Conservation (phyloP, 2,797 vertebrate genomes). For the Phrynocephalus vlangalii region DNA sequence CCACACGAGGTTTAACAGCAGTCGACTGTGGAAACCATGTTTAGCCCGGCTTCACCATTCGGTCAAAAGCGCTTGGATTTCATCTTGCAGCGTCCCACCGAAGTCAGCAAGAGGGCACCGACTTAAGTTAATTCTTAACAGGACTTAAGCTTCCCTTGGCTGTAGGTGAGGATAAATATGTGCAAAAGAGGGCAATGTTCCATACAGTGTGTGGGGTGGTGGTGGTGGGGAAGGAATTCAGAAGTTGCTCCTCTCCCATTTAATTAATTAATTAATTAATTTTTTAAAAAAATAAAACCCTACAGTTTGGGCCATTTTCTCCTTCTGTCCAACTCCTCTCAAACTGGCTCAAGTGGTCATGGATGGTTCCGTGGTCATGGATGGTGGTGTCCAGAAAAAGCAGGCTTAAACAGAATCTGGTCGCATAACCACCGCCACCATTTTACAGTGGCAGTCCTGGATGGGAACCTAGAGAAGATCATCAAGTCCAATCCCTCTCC, state of each 20-base stretch:
- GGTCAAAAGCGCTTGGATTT: constrained; percentile 19
- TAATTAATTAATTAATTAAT: background rate
- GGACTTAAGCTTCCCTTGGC: background rate
- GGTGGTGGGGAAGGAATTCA: background rate
- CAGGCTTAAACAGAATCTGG: background rate
- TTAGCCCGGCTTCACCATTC: constrained; percentile 19
- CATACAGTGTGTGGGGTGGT: background rate
- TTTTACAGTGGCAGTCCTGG: too few relatives aligned
- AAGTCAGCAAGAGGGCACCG: background rate
- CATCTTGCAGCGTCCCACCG: background rate
- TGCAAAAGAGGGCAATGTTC: background rate
- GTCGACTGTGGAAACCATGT: background rate
- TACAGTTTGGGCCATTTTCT: background rate
- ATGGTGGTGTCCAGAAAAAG: constrained; percentile 3
- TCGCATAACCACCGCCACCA: background rate
- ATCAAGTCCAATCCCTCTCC: too few relatives aligned
- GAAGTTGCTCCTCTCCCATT: background rate
- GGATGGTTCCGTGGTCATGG: constrained; percentile 7
- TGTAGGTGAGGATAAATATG: background rate
- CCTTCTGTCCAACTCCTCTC: background rate
- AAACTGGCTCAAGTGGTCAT: background rate
- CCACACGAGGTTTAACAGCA: background rate
- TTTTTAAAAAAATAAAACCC: background rate
- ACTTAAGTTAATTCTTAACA: background rate
- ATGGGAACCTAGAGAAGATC: too few relatives aligned